A percentile compares a stretch with the other conserved stretches of the same genome.
Evolutionary conservation across 2,113 vertebrate genomes (phyloP).

Genomic region (Ailurus styani): DNA sequence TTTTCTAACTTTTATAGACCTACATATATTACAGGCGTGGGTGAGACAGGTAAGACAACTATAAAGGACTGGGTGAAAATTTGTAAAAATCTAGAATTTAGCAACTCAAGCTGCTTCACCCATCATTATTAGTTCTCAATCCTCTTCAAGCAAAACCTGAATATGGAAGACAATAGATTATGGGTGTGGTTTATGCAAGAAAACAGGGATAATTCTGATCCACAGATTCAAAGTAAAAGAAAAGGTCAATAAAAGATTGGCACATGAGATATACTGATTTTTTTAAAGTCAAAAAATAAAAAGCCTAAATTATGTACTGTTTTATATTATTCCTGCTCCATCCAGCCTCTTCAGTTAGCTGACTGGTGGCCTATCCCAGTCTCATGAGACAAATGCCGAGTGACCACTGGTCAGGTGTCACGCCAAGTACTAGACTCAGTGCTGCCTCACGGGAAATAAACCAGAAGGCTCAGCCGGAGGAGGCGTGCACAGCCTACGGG

Average conservation of each 20-base stretch:
- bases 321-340: background rate
- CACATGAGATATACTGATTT: background rate
- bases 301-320: background rate
- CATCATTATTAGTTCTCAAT: background rate
- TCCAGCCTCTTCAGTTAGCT: background rate
- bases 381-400: background rate
- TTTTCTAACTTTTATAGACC: background rate
- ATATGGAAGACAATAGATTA: background rate
- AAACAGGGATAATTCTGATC: background rate
- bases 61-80: background rate
- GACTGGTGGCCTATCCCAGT: background rate
- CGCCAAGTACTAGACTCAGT: too few relatives aligned
- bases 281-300: constrained; percentile 11
- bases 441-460: background rate
- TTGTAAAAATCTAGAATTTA: background rate
- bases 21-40: background rate
- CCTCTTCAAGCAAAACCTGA: background rate
- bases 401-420: background rate
- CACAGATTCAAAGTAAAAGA: background rate
- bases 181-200: background rate
- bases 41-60: background rate
- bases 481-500: background rate
- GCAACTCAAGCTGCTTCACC: background rate
- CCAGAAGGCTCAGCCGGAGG: background rate
- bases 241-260: background rate